These are phyloP conservation scores for Drosophila maculinotata DNA, from an alignment of 2,888 invertebrate species.

Conservation along the genomic window DNA sequence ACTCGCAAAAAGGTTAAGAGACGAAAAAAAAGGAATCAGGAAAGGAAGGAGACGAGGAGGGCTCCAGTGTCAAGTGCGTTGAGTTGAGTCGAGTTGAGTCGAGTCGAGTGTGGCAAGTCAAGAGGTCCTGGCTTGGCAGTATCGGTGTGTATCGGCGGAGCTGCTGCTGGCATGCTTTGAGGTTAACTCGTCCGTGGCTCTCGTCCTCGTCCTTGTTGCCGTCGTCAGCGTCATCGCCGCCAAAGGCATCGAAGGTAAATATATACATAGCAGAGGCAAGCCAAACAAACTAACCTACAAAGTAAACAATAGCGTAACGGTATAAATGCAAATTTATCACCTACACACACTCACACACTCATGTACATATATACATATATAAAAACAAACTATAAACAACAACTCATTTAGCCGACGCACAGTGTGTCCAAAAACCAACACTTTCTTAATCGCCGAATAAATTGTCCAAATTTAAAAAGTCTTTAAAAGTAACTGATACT, in stretches of 20 bases:
- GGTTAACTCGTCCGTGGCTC: conserved; percentile 52
- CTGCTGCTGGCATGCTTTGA: conserved; percentile 66
- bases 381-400: conserved; percentile 59
- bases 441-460: not conserved
- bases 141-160: conserved; percentile 5
- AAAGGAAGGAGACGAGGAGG: conserved; percentile 24
- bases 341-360: conserved; percentile 26
- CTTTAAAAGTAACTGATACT: not conserved
- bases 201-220: conserved; percentile 9
- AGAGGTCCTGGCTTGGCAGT: conserved; percentile 33
- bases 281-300: conserved; percentile 76
- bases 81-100: conserved; percentile 11
- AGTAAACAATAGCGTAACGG: conserved; percentile 77
- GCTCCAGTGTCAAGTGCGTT: conserved; percentile 64
- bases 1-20: conserved; percentile 72
- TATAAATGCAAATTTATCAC: conserved; percentile 79
- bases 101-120: conserved; percentile 47
- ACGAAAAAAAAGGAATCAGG: conserved; percentile 8
- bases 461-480: not conserved
- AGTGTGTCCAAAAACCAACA: not conserved
- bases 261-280: conserved; percentile 38
- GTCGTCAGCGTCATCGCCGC: conserved; percentile 19
- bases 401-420: conserved; percentile 70
- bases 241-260: conserved; percentile 77
- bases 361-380: not conserved